These are phyloP conservation scores for Nineta flava DNA, from an alignment of 2,888 invertebrate species.

Conservation along the genomic window DNA sequence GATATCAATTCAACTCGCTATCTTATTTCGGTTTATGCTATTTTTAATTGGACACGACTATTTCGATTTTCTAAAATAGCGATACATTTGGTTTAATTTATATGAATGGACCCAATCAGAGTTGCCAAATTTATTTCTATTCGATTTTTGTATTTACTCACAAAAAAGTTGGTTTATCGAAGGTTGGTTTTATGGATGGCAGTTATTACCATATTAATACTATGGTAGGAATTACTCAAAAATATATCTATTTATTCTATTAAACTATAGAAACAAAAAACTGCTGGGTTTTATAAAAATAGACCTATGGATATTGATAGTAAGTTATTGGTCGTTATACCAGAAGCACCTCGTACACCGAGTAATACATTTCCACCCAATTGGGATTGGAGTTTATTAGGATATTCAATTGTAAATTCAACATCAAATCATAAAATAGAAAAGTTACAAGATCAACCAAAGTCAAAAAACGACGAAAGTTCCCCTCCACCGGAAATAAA, in stretches of 20 bases:
- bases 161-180: too few species aligned
- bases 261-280: slow-evolving; percentile 58
- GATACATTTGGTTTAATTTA: too few species aligned
- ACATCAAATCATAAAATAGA: background rate
- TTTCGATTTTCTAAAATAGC: too few species aligned
- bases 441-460: slow-evolving; percentile 16
- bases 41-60: too few species aligned
- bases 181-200: too few species aligned
- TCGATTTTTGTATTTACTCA: too few species aligned
- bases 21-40: too few species aligned
- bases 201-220: background rate
- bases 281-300: slow-evolving; percentile 62
- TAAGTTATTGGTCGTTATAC: slow-evolving; percentile 48
- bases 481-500: background rate
- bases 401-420: background rate
- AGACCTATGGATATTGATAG: slow-evolving; percentile 63
- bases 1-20: too few species aligned
- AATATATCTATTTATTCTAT: background rate
- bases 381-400: slow-evolving; percentile 58
- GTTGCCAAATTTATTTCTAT: too few species aligned
- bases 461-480: slow-evolving; percentile 16
- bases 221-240: background rate
- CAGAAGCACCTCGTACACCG: slow-evolving; percentile 68
- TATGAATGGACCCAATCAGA: too few species aligned
- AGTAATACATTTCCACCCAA: slow-evolving; percentile 48